Evolutionary conservation across 2,797 vertebrate species (phyloP), one percentile per base, ranked within the genome.

Genomic region (Oreochromis mossambicus): DNA sequence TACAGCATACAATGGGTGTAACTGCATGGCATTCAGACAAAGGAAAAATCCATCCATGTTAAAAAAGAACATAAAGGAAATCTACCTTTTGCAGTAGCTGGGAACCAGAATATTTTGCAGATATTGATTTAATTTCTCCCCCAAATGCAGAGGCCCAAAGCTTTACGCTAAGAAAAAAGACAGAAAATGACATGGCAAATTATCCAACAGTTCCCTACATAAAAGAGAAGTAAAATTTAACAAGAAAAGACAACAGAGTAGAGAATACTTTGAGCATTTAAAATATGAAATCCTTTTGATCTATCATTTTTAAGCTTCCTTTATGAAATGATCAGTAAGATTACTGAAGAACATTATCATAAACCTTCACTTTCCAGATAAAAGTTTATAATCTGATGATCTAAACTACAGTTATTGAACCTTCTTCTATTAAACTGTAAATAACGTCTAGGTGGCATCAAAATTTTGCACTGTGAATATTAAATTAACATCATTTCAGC

Each of bases 81-180:
- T 79, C 8, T 98, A 99, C 98, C 98, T 99, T 99, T 93, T 99
- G 98, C 90, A 99, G 96, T 55, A 99, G 96, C 94, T 98, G 98
- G 21, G 98, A 99, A 93, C 98, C 98, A 1, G 98, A 99, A 93
- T 99, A 99, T 95, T 99, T 99, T 41, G 98, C 97, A 91, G 98
- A 97, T 86, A 99, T 98, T 78, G 98, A 99, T 97, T 99, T 98
- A 91, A 99, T 99, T 96, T 99, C 98, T 89, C 98, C 98, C 89
- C 98, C 98, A 89, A 99, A 99, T 26, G 98, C 98, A 19, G 98
- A 99, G 91, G 98, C 98, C 98, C 98, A 99, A 81, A 99, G 97
- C 95, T 99, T 99, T 82, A 99, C 98, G 19, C 98, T 99, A 92
- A 5, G 82, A 84, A 76, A 91, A 77, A 82, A 15, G 46, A 82